Evolutionary conservation across 1,140 invertebrate species (phyloP).

Genomic region (Oscheius sp.): DNA sequence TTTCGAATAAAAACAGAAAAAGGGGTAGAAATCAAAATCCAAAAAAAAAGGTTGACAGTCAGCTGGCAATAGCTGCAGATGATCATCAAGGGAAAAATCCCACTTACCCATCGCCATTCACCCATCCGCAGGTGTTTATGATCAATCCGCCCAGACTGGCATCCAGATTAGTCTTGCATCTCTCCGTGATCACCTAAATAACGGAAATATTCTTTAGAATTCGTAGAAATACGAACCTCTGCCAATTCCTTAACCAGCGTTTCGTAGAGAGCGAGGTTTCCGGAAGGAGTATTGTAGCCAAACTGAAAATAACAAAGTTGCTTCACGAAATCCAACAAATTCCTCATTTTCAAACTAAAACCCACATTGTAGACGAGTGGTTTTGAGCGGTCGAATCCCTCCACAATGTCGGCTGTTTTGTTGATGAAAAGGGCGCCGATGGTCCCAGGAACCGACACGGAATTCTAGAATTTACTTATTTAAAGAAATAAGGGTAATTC

Average conservation of each 20-base stretch:
- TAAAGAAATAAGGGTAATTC: neutral
- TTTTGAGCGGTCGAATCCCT: conserved; percentile 49
- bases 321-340: neutral
- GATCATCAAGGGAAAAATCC: neutral
- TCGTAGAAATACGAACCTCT: too few relatives aligned
- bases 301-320: conserved; percentile 76
- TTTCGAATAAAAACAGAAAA: too few relatives aligned
- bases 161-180: conserved; percentile 38
- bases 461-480: conserved; percentile 32
- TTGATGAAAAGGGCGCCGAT: conserved; percentile 52
- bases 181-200: conserved; percentile 21
- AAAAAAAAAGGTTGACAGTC: too few relatives aligned
- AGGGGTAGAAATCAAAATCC: too few relatives aligned
- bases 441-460: conserved; percentile 51
- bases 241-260: conserved; percentile 79
- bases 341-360: neutral
- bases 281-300: conserved; percentile 77
- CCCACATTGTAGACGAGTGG: conserved; percentile 50
- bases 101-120: conserved; percentile 78
- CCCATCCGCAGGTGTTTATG: conserved; percentile 97
- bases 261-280: conserved; percentile 82
- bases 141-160: conserved; percentile 79
- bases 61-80: too few relatives aligned
- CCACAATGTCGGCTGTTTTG: conserved; percentile 51
- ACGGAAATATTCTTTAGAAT: too few relatives aligned